These are phyloP conservation scores for Zele albiditarsus DNA, from an alignment of 2,888 invertebrate species.

Conservation along the genomic window DNA sequence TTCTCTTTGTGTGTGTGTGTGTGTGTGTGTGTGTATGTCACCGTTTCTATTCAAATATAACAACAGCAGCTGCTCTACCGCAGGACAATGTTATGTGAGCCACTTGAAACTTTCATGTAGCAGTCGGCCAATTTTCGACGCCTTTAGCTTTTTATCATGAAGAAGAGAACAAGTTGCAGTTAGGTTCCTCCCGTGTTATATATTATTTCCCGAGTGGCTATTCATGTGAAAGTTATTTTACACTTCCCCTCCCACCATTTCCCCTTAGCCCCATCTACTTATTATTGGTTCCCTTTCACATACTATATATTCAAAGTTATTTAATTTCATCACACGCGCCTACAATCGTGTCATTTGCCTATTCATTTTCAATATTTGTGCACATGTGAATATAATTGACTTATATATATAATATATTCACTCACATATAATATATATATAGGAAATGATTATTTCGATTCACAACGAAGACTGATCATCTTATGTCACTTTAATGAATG, in stretches of 20 bases:
- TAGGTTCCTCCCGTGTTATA: background rate
- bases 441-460: background rate
- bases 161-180: slow-evolving; percentile 21
- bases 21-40: slow-evolving; percentile 30
- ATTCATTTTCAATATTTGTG: too few relatives aligned
- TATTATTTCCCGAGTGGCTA: background rate
- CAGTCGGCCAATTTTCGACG: slow-evolving; percentile 25
- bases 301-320: too few relatives aligned
- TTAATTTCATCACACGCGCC: too few relatives aligned
- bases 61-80: slow-evolving; percentile 48
- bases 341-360: too few relatives aligned
- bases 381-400: too few relatives aligned
- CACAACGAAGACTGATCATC: slow-evolving; percentile 19
- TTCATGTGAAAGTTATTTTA: background rate
- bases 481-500: slow-evolving; percentile 3
- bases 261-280: too few relatives aligned
- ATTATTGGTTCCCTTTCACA: background rate
- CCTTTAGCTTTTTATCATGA: slow-evolving; percentile 13
- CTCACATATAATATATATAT: too few relatives aligned
- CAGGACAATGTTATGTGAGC: slow-evolving; percentile 46
- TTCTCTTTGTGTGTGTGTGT: slow-evolving; percentile 36
- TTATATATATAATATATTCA: too few relatives aligned
- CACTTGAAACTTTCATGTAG: slow-evolving; percentile 43
- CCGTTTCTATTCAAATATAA: slow-evolving; percentile 28
- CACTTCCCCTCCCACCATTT: too few relatives aligned